Base-by-base conservation (phyloP, 2,113 vertebrate genomes). In the Pteronura brasiliensis region DNA sequence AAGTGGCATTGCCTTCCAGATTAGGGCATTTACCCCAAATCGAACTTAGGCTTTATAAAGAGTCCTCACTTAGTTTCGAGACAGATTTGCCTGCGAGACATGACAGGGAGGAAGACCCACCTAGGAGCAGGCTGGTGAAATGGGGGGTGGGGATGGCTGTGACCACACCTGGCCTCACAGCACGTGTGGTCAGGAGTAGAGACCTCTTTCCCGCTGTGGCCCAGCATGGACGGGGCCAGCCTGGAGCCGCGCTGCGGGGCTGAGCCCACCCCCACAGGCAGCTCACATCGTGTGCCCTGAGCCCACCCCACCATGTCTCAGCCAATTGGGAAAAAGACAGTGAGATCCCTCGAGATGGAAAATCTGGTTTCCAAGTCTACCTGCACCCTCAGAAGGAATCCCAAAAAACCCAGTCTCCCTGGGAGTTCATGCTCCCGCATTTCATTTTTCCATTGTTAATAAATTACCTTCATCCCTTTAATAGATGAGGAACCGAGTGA, bases 191-290 rank as follows among this genome's bases (percentile, higher is more conserved):
- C 61, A 34, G 13, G 4, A 15, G 18, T 6, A 18, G 34, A 8
- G 80, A 7, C 4, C 49, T 42, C 12, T 0, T 6, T 21, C 88
- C 61, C 18, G 23, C 25, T 6, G 6, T 25, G 77, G 5, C 21
- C 67, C 34, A 13, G 3, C 14, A 21, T 44, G 69, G 52, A 63
- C 27, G 0, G 9, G n/a, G n/a, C 15, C 10, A 1, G 10, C 57
- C n/a, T 21, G 49, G 65, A 9, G 0, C 65, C 4, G 12, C 0
- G 0, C 44, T 1, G 6, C 7, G 0, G n/a, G 15, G 55, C 31
- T 7, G 4, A 20, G 52, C 13, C 63, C 31, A 7, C 14, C 31
- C 63, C 31, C 29, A 1, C 3, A 11, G 3, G 18, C 74, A 18
- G 59, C n/a, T 27, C 65, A 1, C 7, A 5, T 34, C 8, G 0